phyloP scores from a whole-genome alignment of 1,140 invertebrate species.

The Eupristina koningsbergeri region DNA sequence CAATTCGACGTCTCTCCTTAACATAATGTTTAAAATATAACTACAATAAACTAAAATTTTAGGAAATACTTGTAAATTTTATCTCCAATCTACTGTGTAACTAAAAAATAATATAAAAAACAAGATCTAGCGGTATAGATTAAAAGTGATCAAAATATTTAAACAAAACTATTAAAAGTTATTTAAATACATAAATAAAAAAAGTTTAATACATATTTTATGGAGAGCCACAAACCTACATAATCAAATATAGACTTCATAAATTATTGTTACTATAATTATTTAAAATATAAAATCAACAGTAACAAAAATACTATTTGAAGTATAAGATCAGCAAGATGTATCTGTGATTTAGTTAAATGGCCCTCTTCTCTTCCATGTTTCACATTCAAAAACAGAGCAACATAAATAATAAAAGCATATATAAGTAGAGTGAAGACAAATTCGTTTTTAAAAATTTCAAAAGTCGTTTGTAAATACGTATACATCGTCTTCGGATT shows the following conservation, averaged over 20 bases:
- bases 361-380: slow-evolving; percentile 56
- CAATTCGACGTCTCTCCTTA: slow-evolving; percentile 37
- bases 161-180: slow-evolving; percentile 35
- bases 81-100: slow-evolving; percentile 37
- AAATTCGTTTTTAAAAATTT: slow-evolving; percentile 24
- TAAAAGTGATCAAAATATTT: slow-evolving; percentile 42
- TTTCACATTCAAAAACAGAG: slow-evolving; percentile 35
- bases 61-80: slow-evolving; percentile 40
- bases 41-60: slow-evolving; percentile 11
- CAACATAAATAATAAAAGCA: slow-evolving; percentile 48
- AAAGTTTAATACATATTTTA: slow-evolving; percentile 61
- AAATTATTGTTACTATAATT: slow-evolving; percentile 66
- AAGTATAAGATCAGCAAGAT: slow-evolving; percentile 63
- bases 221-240: slow-evolving; percentile 67
- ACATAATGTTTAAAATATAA: slow-evolving; percentile 19
- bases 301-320: slow-evolving; percentile 18
- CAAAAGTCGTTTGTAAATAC: slow-evolving; percentile 56
- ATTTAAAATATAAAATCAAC: slow-evolving; percentile 25
- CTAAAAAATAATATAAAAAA: slow-evolving; percentile 2
- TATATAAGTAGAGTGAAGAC: slow-evolving; percentile 10
- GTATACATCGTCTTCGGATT: slow-evolving; percentile 47
- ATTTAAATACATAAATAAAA: slow-evolving; percentile 22
- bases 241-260: slow-evolving; percentile 72
- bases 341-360: slow-evolving; percentile 69
- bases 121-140: slow-evolving; percentile 29